These are phyloP conservation scores for Oryzias sinensis DNA, from an alignment of 2,797 vertebrate species.

Conservation along the genomic window DNA sequence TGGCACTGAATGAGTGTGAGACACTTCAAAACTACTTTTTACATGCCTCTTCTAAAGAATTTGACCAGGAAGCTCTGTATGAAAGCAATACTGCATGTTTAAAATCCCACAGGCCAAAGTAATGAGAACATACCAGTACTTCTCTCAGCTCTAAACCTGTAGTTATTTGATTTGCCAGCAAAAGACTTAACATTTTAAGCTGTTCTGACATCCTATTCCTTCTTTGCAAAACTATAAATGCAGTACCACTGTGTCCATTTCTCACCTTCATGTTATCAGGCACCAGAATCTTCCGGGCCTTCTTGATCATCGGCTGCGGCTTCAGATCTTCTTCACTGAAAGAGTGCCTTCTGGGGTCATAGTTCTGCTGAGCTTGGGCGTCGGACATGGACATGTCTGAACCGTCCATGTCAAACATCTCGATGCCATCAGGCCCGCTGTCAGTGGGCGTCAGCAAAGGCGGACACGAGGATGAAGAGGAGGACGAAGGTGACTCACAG, in stretches of 20 bases:
- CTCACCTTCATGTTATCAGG: constrained; percentile 88
- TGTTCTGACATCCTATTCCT: too few species aligned
- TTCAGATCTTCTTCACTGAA: constrained; percentile 91
- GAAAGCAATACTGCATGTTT: constrained; percentile 10
- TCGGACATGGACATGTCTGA: constrained; percentile 84
- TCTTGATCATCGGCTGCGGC: constrained; percentile 94
- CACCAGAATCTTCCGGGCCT: constrained; percentile 90
- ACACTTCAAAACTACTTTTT: constrained; percentile 17
- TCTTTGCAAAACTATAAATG: too few species aligned
- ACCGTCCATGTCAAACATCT: constrained; percentile 86
- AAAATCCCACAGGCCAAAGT: constrained; percentile 1
- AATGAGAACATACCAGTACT: neutral
- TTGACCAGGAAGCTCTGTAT: constrained; percentile 23
- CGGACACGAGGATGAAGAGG: constrained; percentile 77
- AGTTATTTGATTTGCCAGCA: too few species aligned
- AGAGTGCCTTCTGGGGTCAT: constrained; percentile 85
- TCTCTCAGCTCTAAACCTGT: too few species aligned
- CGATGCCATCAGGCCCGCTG: constrained; percentile 74
- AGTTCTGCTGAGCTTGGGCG: constrained; percentile 81
- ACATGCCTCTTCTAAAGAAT: constrained; percentile 16
- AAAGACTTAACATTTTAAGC: too few species aligned
- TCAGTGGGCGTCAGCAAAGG: constrained; percentile 70
- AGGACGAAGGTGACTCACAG: constrained; percentile 72
- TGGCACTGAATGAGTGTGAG: too few species aligned
- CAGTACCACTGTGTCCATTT: too few species aligned